These are phyloP conservation scores for Aepyceros melampus DNA, from an alignment of 2,113 vertebrate genomes.

Conservation along the genomic window DNA sequence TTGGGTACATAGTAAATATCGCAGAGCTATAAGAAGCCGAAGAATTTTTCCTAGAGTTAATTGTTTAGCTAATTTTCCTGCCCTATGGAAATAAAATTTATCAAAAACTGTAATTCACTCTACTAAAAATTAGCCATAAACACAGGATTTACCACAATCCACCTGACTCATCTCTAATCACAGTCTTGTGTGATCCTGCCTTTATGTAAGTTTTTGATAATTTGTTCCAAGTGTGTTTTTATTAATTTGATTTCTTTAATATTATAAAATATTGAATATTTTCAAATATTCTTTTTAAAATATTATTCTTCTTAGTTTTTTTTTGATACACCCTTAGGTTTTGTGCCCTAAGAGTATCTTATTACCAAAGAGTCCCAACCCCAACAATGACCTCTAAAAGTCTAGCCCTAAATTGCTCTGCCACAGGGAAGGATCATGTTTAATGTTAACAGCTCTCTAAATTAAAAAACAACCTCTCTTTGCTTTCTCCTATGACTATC, in stretches of 20 bases:
- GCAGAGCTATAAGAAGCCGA: background rate
- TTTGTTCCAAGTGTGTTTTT: background rate
- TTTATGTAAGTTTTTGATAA: conserved; percentile 10
- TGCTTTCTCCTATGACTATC: background rate
- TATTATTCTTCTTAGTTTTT: background rate
- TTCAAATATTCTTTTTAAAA: background rate
- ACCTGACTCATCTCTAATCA: background rate
- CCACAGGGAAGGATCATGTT: background rate
- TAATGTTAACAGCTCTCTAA: background rate
- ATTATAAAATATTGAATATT: background rate
- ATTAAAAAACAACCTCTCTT: background rate
- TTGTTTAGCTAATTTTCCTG: background rate
- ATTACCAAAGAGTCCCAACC: background rate
- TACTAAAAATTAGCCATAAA: background rate
- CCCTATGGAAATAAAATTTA: conserved; percentile 13
- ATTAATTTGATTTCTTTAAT: background rate
- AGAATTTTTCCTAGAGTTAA: conserved; percentile 21
- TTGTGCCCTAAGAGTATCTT: background rate
- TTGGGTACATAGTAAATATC: background rate
- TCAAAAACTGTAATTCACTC: background rate
- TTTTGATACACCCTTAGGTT: background rate
- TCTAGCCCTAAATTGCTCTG: background rate
- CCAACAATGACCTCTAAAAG: background rate
- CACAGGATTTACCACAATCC: background rate
- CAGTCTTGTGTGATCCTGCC: background rate